Evolutionary conservation across 2,888 invertebrate genomes (phyloP), one percentile per base, ranked within the genome.

Genomic region (Sipha maydis): DNA sequence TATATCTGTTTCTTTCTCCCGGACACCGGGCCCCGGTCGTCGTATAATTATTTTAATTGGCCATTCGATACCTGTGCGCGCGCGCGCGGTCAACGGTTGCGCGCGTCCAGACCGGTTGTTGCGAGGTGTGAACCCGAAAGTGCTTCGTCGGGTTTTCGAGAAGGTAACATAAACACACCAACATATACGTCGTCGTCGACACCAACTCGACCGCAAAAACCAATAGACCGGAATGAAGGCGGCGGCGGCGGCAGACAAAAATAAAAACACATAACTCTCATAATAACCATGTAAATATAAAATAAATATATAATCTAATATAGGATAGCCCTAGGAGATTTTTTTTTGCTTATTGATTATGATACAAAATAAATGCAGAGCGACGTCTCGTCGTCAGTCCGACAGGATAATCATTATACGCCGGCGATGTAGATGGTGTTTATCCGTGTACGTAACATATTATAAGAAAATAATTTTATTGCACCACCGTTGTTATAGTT

Each of bases 61-160:
- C 83, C 77, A 83, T 78, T 75, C 88, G 88, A 88, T 88, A 88
- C 75, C 38, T 34, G 82, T 54, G 9, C 38, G 83, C 5, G n/a
- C n/a, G 48, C 31, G 34, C 11, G 28, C 38, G 21, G 77, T 7
- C 48, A n/a, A 21, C n/a, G 28, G 41, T 21, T 41, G 11, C 25
- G 28, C 31, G 79, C 69, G 34, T 38, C 38, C 28, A 75, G 80
- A 88, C 88, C 88, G 88, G 88, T 88, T 88, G 86, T 73, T 56
- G 38, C 75, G 88, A 88, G 88, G 88, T 88, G 88, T 82, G 80
- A 88, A 88, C 88, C 80, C 88, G 79, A 88, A 88, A 76, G 80
- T 73, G 75, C 61, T 82, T 88, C 88, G 75, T 73, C 85, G 85
- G 77, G 85, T 77, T 85, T 77, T 85, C 67, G 67, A 54, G 83